A percentile compares a stretch with the other conserved stretches of the same genome.
Evolutionary conservation across 2,888 invertebrate species (phyloP).

Genomic region (Dryocosmus kuriphilus): DNA sequence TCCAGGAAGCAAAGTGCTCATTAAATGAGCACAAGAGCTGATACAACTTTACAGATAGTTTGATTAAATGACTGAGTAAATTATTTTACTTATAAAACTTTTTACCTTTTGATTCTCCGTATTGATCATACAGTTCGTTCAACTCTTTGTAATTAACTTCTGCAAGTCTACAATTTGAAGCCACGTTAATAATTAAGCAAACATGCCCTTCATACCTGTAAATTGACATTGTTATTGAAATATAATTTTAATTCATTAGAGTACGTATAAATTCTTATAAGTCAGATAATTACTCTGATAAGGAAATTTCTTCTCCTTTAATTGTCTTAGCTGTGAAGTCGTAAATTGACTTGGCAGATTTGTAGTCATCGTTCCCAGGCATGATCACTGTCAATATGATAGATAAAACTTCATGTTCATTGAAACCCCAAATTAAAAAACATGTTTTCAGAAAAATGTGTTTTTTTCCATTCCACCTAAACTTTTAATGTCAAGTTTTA

Average conservation of each 20-base stretch:
- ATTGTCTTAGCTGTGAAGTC: slow-evolving; percentile 91
- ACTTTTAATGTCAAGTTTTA: no score
- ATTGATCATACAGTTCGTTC: slow-evolving; percentile 86
- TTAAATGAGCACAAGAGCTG: no score
- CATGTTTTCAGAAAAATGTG: no score
- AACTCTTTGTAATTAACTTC: slow-evolving; percentile 90
- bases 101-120: slow-evolving; percentile 82
- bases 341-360: slow-evolving; percentile 86
- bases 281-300: slow-evolving; percentile 82
- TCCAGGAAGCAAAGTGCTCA: no score
- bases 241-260: neutral
- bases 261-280: no score
- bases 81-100: neutral
- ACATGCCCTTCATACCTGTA: slow-evolving; percentile 87
- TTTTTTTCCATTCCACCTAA: no score
- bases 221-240: slow-evolving; percentile 39
- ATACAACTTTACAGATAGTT: no score
- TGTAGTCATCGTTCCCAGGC: slow-evolving; percentile 79
- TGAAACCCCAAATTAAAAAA: no score
- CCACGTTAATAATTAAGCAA: slow-evolving; percentile 92
- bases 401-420: no score
- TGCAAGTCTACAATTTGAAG: slow-evolving; percentile 91
- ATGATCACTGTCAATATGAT: slow-evolving; percentile 61
- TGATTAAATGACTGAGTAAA: no score
- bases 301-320: slow-evolving; percentile 88